phyloP scores from a whole-genome alignment of 2,888 invertebrate genomes.

The Altica lythri region DNA sequence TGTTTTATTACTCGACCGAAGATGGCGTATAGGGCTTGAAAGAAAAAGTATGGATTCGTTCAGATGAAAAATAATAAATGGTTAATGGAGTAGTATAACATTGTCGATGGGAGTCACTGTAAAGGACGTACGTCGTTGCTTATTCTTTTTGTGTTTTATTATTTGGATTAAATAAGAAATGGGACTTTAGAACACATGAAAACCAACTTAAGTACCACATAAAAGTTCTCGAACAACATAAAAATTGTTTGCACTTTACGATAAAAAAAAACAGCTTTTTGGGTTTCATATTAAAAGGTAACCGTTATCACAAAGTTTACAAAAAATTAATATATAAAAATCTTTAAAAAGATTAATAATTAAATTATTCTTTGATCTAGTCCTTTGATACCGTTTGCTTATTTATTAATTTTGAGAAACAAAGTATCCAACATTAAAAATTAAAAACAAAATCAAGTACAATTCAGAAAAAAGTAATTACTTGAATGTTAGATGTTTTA shows the following conservation, averaged over 20 bases:
- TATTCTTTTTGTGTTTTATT: slow-evolving; percentile 29
- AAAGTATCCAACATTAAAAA: no score
- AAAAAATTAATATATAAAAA: no score
- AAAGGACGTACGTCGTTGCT: slow-evolving; percentile 29
- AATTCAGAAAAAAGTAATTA: no score
- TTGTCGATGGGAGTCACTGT: slow-evolving; percentile 33
- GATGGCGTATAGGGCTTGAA: slow-evolving; percentile 4
- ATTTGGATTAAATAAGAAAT: slow-evolving; percentile 30
- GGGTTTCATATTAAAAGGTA: no score
- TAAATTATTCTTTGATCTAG: no score
- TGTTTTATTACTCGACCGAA: slow-evolving; percentile 26
- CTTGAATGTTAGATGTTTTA: no score
- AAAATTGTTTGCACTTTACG: slow-evolving; percentile 18
- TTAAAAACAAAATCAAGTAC: no score
- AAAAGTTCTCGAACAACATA: slow-evolving; percentile 10
- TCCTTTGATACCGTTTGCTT: no score
- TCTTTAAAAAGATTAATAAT: no score
- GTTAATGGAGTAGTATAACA: slow-evolving; percentile 36
- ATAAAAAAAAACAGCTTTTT: no score
- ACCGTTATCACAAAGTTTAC: no score
- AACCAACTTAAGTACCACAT: slow-evolving; percentile 14
- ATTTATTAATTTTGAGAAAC: no score
- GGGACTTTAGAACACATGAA: slow-evolving; percentile 11
- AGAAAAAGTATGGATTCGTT: slow-evolving; percentile 16
- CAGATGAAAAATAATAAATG: slow-evolving; percentile 40